A percentile compares a stretch with the other conserved stretches of the same genome.
Evolutionary conservation across 35 echinoderm and acorn worm genomes (phyloP).

Genomic region (Lytechinus pictus): DNA sequence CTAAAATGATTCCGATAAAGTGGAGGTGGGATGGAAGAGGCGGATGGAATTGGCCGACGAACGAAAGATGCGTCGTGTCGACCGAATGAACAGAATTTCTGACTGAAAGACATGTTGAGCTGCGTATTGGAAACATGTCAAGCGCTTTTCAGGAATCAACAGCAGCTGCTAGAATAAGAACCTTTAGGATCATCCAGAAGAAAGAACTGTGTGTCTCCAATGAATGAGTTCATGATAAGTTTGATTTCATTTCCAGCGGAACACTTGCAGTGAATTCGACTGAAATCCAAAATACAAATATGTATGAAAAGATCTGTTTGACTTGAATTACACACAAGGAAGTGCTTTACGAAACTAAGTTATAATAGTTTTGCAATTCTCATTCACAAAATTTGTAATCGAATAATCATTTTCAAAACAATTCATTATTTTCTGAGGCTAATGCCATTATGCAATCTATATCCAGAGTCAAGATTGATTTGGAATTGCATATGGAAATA

Average conservation of each 20-base stretch:
- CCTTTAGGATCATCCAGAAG: not conserved
- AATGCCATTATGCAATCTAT: no score
- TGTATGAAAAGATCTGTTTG: not conserved
- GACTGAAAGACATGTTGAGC: constrained; percentile 34
- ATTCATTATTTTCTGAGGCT: no score
- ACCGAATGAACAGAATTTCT: not conserved
- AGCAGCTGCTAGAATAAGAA: not conserved
- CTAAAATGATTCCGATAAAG: constrained; percentile 7
- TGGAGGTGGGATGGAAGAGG: not conserved
- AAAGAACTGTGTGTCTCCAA: not conserved
- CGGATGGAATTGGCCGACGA: not conserved
- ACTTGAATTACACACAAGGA: no score
- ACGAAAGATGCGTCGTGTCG: not conserved
- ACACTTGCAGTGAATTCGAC: no score
- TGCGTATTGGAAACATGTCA: constrained; percentile 17
- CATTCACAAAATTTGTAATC: no score
- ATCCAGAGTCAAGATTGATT: no score
- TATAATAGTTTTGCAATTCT: no score
- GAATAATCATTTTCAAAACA: no score
- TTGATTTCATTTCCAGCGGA: no score
- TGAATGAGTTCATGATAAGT: not conserved
- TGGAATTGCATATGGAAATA: no score
- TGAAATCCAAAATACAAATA: not conserved
- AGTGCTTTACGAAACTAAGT: no score
- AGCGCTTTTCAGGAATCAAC: constrained; percentile 16